Evolutionary conservation across 2,888 invertebrate genomes (phyloP).

Genomic region (Crocallis elinguaria): DNA sequence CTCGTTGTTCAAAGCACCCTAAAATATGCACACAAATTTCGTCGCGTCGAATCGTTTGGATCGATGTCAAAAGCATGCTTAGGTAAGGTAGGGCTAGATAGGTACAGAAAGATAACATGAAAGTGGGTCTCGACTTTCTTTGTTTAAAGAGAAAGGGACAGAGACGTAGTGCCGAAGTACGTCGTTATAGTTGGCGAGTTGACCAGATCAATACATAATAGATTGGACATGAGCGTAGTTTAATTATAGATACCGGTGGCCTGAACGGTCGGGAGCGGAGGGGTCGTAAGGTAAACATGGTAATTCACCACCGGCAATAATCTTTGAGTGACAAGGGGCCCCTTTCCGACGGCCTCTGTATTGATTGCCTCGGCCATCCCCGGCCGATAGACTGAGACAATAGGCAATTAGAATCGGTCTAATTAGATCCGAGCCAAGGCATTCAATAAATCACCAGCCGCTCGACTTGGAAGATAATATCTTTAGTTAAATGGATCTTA

Average conservation of each 20-base stretch:
- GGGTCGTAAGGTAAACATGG: conserved; percentile 53
- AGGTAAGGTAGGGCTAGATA: conserved; percentile 7
- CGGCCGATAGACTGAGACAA: conserved; percentile 43
- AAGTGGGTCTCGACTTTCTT: conserved; percentile 23
- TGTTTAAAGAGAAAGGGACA: conserved; percentile 30
- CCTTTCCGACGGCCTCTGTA: conserved; percentile 50
- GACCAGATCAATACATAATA: conserved; percentile 31
- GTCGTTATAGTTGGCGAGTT: conserved; percentile 4
- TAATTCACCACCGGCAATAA: conserved; percentile 59
- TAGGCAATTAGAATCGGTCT: conserved; percentile 52
- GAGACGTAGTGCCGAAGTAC: conserved; percentile 15
- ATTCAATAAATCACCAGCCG: conserved; percentile 35
- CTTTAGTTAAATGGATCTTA: conserved; percentile 19
- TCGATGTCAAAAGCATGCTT: conserved; percentile 13
- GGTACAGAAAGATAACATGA: conserved; percentile 4
- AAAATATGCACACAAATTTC: too few species aligned
- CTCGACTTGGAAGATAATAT: conserved; percentile 21
- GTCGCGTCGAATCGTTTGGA: background rate
- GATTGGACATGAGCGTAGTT: conserved; percentile 35
- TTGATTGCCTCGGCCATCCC: conserved; percentile 57
- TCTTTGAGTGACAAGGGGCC: conserved; percentile 59
- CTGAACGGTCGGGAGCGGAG: conserved; percentile 28
- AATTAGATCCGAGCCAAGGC: conserved; percentile 39
- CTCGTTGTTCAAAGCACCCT: too few species aligned
- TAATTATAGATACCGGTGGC: conserved; percentile 35